Base-by-base conservation (phyloP, 1,140 invertebrate species). In the Amyelois transitella region DNA sequence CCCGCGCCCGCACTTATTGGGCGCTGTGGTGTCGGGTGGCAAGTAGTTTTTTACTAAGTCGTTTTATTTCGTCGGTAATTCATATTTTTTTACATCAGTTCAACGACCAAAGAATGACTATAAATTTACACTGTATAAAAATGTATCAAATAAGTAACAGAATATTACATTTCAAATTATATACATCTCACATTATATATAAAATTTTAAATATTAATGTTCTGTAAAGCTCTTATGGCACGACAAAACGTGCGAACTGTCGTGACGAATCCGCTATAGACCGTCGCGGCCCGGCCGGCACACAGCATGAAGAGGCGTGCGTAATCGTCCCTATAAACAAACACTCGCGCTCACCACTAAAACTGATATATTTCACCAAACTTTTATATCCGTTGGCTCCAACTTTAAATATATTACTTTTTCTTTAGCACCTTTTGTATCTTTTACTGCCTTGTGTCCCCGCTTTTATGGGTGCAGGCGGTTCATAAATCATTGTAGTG, bases 361-460 rank as follows among this genome's bases (percentile, higher is more conserved):
- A 84, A 79, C 81, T 76, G 82, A 83, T 86, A 87, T 82, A 86
- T 83, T 86, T 83, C 81, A 85, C 75, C 73, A 74, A 81, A 83
- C 78, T 86, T 88, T 86, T 86, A 86, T 87, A 86, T 77, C 74
- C 73, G 74, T 85, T 79, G 71, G 62, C 69, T 78, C 72, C 67
- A 73, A 80, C 81, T 84, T 81, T 62, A 80, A 88, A 84, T 88
- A 85, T 86, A 84, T 85, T 82, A 79, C 80, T 84, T 85, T 75
- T 86, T 88, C 81, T 86, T 85, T 88, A 88, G 81, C 81, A 84
- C 83, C 85, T 88, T 88, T 88, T 88, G 85, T 86, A 77, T 81
- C 75, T 85, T 86, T 86, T 85, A 81, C 75, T 80, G 73, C 75
- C 72, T 77, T 85, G 73, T 64, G 69, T 85, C 83, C 80, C 77